Evolutionary conservation across 2,113 vertebrate genomes (phyloP), one percentile per base, ranked within the genome.

Genomic region (Pandion haliaetus): DNA sequence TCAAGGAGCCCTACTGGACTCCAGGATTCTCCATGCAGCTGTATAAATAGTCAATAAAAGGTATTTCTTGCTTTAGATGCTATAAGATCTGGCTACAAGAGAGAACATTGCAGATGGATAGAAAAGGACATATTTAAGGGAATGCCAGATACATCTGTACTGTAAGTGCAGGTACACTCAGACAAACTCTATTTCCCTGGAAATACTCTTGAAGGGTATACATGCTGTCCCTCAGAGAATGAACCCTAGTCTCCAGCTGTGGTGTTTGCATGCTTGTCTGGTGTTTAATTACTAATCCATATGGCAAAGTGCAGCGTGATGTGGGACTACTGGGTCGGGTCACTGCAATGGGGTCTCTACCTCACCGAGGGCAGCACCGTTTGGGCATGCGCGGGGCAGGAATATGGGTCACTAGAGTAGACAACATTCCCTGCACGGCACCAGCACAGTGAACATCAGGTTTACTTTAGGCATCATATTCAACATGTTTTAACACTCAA

Each of bases 81-180:
- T 24, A 2, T 26, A 55, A 38, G 13, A 42, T 10, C 38, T 29
- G 58, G 18, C n/a, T 79, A 85, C 7, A 55, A n/a, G 55, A 76
- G 18, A 71, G 28, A 18, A 49, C 9, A 23, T 10, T 58, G 50
- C 28, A 78, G 42, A 50, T 1, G 28, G 47, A 59, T 4, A 52
- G 61, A 50, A 86, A 61, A 94, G 42, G 38, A 49, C 2, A 3
- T 40, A 29, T 58, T 78, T 38, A 82, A 55, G 18, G 89, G 65
- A 50, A 69, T 1, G 5, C 7, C 20, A 49, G 52, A 47, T 18
- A 25, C 0, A 0, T 47, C 36, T 55, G 20, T 19, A 8, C 12
- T 61, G 8, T 31, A 45, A 87, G 29, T 12, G 17, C 49, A 78
- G 45, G 45, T 74, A 79, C 23, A 21, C 19, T 57, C 18, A 40